These are phyloP conservation scores for Strigamia maritima DNA, from an alignment of 2,888 invertebrate genomes.

Conservation along the genomic window DNA sequence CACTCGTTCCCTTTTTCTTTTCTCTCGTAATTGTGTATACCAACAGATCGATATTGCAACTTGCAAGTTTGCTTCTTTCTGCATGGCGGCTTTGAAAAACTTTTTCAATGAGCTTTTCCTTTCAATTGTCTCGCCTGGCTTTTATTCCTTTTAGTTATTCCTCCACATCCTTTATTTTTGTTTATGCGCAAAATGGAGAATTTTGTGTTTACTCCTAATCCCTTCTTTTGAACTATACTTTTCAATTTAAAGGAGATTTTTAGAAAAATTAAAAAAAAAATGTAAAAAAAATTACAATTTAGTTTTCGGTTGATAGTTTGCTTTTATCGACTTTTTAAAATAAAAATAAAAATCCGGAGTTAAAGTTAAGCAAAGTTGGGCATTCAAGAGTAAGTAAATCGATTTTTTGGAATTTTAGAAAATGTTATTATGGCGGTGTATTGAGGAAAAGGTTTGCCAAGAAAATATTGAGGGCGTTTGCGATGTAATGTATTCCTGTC, in stretches of 20 bases:
- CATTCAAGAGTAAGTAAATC: conserved; percentile 31
- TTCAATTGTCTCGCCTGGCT: neutral
- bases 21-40: conserved; percentile 25
- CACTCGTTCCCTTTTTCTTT: conserved; percentile 32
- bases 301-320: neutral
- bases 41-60: conserved; percentile 9
- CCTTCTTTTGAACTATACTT: neutral
- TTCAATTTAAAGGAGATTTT: neutral
- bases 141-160: neutral
- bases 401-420: conserved; percentile 35
- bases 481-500: conserved; percentile 36
- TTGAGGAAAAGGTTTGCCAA: conserved; percentile 31
- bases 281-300: too few relatives aligned
- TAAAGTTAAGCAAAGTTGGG: conserved; percentile 25
- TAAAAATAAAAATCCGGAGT: neutral
- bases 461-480: conserved; percentile 34
- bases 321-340: neutral
- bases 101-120: conserved; percentile 5
- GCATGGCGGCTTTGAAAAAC: conserved; percentile 3
- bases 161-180: neutral
- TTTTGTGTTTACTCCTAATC: neutral
- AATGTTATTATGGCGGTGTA: conserved; percentile 35
- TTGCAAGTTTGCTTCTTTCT: neutral
- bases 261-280: neutral
- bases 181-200: neutral